These are phyloP conservation scores for Parnassius orleans DNA, from an alignment of 2,888 invertebrate species.

Conservation along the genomic window DNA sequence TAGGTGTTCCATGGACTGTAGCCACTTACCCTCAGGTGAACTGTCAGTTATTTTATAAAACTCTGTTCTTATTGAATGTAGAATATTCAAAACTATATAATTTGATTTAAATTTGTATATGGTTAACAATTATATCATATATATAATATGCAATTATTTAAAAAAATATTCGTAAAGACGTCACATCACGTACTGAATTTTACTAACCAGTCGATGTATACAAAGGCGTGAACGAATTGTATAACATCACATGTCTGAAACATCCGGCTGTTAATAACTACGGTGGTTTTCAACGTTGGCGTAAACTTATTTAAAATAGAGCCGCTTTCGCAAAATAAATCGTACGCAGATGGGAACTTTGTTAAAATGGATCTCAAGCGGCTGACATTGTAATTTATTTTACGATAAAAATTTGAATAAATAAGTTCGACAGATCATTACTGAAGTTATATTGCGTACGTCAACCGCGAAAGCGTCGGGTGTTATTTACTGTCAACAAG, in stretches of 20 bases:
- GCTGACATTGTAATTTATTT: conserved; percentile 21
- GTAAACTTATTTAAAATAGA: conserved; percentile 26
- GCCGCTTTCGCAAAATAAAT: conserved; percentile 20
- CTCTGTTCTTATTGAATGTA: too few relatives aligned
- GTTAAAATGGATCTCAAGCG: conserved; percentile 24
- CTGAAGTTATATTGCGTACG: background rate
- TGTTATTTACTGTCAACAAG: too few relatives aligned
- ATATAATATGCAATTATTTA: background rate
- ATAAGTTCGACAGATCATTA: background rate
- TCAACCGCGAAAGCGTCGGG: too few relatives aligned
- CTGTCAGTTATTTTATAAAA: too few relatives aligned
- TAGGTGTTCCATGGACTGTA: too few relatives aligned
- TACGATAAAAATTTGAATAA: conserved; percentile 2
- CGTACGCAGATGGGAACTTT: conserved; percentile 24
- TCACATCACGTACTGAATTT: conserved; percentile 13
- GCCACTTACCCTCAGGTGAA: too few relatives aligned
- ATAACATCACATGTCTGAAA: conserved; percentile 28
- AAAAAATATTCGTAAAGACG: background rate
- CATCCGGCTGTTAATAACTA: conserved; percentile 27
- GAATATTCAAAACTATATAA: too few relatives aligned
- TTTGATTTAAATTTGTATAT: too few relatives aligned
- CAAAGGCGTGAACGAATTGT: conserved; percentile 24
- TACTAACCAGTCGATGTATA: conserved; percentile 6
- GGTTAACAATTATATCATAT: too few relatives aligned
- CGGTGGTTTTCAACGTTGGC: conserved; percentile 25